Evolutionary conservation across 1,140 invertebrate species (phyloP), one percentile per base, ranked within the genome.

Genomic region (Microplitis demolitor): DNA sequence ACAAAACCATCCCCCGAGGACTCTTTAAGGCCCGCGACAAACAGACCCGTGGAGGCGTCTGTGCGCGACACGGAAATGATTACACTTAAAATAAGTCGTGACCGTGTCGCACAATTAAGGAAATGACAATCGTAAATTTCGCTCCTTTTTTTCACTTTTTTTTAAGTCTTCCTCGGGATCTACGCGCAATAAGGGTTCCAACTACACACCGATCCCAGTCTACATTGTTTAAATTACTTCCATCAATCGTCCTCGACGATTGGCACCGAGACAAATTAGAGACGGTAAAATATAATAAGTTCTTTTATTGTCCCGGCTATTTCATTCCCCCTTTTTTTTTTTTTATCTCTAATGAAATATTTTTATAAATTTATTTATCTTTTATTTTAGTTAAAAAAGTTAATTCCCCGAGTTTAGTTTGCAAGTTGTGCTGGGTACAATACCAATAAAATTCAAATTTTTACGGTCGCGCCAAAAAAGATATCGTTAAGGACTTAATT

Each of bases 41-140:
- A 66, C 13, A 54, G 11, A 24, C n/a, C 5, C n/a, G 5, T 54
- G 16, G 56, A 58, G 4, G 56, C 24, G 56, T 58, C 24, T 6
- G 66, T 67, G 66, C 66, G 66, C 53, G 51, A 67, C 62, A 50
- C 13, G 51, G 39, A 66, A 66, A 72, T 72, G 53, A 72, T 72
- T 56, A 64, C 31, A 37, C 37, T 37, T 72, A 71, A 78, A 82
- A 79, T 85, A 85, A 81, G 77, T 79, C 74, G 76, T 76, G 63
- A 74, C 54, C 66, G 70, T 72, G 68, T 71, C 70, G 80, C 76
- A 81, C 82, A 84, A 85, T 85, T 83, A 85, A 82, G 80, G 78
- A 82, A 85, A 85, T 81, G 79, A 85, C 74, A 78, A 71, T 78
- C 80, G 79, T 85, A 85, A 85, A 85, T 85, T 84, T 76, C 24